These are phyloP conservation scores for Xestobium rufovillosum DNA, from an alignment of 2,888 invertebrate genomes.

Conservation along the genomic window DNA sequence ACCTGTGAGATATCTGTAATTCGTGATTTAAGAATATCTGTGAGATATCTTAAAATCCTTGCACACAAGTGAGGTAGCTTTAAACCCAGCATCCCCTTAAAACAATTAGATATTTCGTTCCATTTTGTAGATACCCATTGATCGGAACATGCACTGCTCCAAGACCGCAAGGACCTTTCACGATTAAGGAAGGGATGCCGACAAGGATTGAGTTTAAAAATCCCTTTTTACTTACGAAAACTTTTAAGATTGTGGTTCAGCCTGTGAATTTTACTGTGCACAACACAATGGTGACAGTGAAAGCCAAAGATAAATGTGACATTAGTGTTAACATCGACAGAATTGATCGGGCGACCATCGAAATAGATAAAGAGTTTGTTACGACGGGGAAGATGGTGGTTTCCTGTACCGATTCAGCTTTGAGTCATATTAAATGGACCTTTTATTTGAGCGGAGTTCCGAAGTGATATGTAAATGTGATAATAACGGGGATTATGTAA, in stretches of 20 bases:
- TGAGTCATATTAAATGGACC: background rate
- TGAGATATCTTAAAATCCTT: too few species aligned
- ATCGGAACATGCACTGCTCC: background rate
- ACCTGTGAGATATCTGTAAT: too few species aligned
- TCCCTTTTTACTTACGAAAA: background rate
- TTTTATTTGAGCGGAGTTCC: background rate
- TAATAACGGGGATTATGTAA: too few species aligned
- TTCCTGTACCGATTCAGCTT: background rate
- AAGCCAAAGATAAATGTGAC: background rate
- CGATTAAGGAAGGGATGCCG: background rate
- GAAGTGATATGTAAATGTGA: too few species aligned
- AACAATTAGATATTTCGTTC: too few species aligned
- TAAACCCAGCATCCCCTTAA: slow-evolving; percentile 1
- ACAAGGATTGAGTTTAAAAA: background rate
- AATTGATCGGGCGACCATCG: too few species aligned
- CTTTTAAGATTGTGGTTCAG: background rate
- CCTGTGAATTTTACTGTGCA: background rate
- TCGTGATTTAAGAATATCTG: too few species aligned
- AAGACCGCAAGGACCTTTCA: background rate
- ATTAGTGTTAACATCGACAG: background rate
- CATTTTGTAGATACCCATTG: background rate
- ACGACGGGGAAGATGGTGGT: background rate
- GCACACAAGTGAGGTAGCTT: slow-evolving; percentile 3
- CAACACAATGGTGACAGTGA: background rate
- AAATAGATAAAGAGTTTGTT: background rate